These are phyloP conservation scores for Siderastrea siderea DNA, from an alignment of 92 coral and sea anemone species.

Conservation along the genomic window DNA sequence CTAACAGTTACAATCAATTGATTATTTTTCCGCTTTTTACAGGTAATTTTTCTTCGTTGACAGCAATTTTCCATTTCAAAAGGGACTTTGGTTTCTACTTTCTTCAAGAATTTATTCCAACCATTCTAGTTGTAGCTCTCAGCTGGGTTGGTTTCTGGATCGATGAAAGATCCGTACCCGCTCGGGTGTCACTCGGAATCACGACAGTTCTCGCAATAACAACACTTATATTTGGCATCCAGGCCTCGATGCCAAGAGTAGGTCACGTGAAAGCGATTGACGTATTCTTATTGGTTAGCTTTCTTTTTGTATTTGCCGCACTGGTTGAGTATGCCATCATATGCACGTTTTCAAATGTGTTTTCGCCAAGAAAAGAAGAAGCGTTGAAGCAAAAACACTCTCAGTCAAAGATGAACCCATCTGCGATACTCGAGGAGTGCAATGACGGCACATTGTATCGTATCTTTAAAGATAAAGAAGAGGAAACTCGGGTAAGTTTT, in stretches of 20 bases:
- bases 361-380: neutral
- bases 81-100: constrained; percentile 63
- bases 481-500: neutral
- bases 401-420: neutral
- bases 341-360: constrained; percentile 22
- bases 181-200: constrained; percentile 81
- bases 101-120: constrained; percentile 66
- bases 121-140: constrained; percentile 55
- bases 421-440: neutral
- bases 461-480: neutral
- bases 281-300: constrained; percentile 61
- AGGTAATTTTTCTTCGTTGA: constrained; percentile 48
- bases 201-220: constrained; percentile 80
- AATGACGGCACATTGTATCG: neutral
- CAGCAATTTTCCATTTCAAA: constrained; percentile 41
- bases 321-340: constrained; percentile 69
- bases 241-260: constrained; percentile 67
- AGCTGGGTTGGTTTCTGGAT: constrained; percentile 84
- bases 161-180: constrained; percentile 80
- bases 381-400: neutral
- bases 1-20: neutral
- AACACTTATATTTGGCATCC: constrained; percentile 67
- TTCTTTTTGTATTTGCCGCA: constrained; percentile 71
- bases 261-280: constrained; percentile 77
- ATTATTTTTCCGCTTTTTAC: neutral